A percentile compares a stretch with the other conserved stretches of the same genome.
phyloP scores from a whole-genome alignment of 2,888 invertebrate species.

The Dysmachus trigonus region DNA sequence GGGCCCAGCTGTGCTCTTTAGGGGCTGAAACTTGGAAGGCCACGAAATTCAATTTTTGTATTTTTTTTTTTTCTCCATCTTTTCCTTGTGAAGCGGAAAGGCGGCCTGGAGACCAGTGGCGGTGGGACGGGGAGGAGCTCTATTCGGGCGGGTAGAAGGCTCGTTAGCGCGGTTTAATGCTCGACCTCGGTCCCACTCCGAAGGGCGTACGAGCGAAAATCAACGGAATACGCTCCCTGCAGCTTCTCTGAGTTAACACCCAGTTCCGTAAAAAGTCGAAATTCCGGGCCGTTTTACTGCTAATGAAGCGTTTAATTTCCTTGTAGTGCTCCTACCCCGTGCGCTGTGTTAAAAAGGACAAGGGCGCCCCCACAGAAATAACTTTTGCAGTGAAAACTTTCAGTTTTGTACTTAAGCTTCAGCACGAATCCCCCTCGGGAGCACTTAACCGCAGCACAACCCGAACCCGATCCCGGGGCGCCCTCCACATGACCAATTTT shows the following conservation, averaged over 20 bases:
- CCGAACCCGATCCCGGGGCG: neutral
- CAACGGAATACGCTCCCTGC: neutral
- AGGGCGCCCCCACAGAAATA: neutral
- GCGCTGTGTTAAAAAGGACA: neutral
- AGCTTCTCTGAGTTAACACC: neutral
- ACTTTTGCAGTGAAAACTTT: neutral
- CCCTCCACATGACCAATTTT: constrained; percentile 25
- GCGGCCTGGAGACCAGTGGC: neutral
- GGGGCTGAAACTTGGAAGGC: neutral
- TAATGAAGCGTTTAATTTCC: neutral
- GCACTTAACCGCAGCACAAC: neutral
- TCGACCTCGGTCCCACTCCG: neutral
- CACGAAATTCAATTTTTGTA: neutral
- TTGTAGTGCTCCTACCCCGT: neutral
- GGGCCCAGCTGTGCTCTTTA: neutral
- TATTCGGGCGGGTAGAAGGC: neutral
- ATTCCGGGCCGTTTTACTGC: neutral
- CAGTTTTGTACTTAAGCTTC: neutral
- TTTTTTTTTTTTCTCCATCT: neutral
- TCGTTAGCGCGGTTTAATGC: neutral
- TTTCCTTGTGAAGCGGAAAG: neutral
- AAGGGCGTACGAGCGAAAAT: neutral
- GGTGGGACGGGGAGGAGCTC: no score
- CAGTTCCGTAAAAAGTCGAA: neutral
- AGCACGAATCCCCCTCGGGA: neutral